These are phyloP conservation scores for Merops nubicus DNA, from an alignment of 2,113 vertebrate species.

Conservation along the genomic window DNA sequence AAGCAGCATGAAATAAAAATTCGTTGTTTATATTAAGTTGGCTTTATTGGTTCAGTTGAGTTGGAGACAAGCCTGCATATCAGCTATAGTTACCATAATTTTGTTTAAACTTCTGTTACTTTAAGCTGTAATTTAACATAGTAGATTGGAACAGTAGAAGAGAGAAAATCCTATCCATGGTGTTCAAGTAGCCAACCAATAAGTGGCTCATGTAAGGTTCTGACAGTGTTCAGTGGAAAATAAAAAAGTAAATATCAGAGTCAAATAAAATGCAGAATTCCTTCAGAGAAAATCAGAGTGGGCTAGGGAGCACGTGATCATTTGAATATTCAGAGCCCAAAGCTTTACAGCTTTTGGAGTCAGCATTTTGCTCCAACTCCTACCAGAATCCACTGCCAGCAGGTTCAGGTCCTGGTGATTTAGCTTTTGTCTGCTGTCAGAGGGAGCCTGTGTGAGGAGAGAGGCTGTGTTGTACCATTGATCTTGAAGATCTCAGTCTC, in stretches of 20 bases:
- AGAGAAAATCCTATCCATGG: not conserved
- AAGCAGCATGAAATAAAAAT: not conserved
- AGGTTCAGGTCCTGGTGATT: not conserved
- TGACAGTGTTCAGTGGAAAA: not conserved
- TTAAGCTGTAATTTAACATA: not conserved
- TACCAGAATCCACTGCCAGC: not conserved
- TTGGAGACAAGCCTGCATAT: not conserved
- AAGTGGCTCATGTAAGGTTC: not conserved
- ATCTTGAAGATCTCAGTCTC: not conserved
- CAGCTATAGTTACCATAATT: not conserved
- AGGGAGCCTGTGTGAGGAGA: not conserved
- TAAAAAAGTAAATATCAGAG: not conserved
- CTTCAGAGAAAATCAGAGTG: not conserved
- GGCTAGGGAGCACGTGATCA: not conserved
- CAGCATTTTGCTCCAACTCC: not conserved
- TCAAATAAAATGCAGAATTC: rapidly evolving
- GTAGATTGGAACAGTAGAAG: not conserved
- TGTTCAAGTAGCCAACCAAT: not conserved
- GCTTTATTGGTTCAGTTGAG: not conserved
- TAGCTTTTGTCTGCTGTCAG: not conserved
- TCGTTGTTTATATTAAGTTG: not conserved
- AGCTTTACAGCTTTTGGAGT: not conserved
- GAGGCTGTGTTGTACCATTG: not conserved
- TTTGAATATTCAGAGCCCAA: not conserved
- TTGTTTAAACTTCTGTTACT: not conserved